Percentiles rank a stretch among this genome's conserved stretches.
Evolutionary conservation across 2,888 invertebrate species (phyloP).

Genomic region (Leptopilina drosophilae): DNA sequence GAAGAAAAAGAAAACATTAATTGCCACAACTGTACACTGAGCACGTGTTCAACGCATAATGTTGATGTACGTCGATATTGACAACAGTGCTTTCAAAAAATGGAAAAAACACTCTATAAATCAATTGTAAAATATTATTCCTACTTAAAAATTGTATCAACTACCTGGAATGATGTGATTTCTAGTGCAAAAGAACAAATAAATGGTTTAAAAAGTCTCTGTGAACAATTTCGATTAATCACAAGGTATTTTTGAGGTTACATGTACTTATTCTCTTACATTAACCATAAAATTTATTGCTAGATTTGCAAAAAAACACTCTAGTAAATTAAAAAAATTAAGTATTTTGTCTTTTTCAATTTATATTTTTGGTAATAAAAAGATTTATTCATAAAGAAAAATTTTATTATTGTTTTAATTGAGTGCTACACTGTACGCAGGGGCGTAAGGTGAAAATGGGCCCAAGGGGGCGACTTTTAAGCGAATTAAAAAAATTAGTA

Average conservation of each 20-base stretch:
- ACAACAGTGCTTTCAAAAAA: neutral
- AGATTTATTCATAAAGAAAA: neutral
- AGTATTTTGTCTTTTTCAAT: neutral
- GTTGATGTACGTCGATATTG: neutral
- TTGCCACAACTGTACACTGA: neutral
- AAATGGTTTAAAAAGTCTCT: constrained; percentile 3
- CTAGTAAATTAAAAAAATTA: no score
- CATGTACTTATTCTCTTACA: neutral
- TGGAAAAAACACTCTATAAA: constrained; percentile 11
- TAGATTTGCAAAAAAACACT: no score
- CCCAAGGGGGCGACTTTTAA: neutral
- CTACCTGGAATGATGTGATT: neutral
- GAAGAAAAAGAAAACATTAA: no score
- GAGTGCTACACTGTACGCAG: constrained; percentile 8
- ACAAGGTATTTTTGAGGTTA: constrained; percentile 27
- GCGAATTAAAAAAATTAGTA: no score
- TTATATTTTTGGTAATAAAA: neutral
- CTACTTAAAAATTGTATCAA: neutral
- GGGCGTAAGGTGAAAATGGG: neutral
- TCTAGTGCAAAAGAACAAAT: neutral
- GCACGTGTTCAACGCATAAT: no score
- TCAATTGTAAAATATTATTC: constrained; percentile 26
- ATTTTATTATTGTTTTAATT: neutral
- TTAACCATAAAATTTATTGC: neutral
- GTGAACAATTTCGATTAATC: neutral